These are phyloP conservation scores for Helarctos malayanus DNA, from an alignment of 2,797 vertebrate genomes.

Conservation along the genomic window DNA sequence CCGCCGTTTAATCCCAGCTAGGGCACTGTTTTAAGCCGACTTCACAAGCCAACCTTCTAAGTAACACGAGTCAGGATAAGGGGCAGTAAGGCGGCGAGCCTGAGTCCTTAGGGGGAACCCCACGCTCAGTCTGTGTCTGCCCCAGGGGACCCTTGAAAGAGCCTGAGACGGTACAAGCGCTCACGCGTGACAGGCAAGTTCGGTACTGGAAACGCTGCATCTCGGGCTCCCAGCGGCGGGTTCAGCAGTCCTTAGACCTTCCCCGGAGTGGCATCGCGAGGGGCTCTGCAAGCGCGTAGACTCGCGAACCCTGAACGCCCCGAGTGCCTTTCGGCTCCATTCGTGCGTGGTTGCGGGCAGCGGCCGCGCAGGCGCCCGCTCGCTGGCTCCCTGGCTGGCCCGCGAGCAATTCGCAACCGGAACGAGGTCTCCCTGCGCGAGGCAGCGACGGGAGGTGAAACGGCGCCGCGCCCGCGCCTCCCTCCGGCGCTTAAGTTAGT, in stretches of 20 bases:
- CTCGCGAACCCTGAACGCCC: neutral
- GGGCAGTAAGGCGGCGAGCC: neutral
- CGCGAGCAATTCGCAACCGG: neutral
- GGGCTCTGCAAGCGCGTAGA: neutral
- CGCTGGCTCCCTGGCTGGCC: neutral
- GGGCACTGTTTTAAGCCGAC: neutral
- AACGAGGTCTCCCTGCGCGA: neutral
- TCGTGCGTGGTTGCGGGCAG: neutral
- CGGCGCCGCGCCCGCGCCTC: neutral
- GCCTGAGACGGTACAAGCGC: neutral
- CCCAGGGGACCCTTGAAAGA: constrained; percentile 14
- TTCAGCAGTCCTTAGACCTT: neutral
- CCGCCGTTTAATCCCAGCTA: neutral
- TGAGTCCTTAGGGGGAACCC: neutral
- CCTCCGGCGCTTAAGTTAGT: neutral
- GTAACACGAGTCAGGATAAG: neutral
- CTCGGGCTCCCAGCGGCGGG: neutral
- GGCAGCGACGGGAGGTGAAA: neutral
- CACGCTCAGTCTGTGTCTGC: neutral
- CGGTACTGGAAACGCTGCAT: neutral
- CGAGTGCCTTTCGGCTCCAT: neutral
- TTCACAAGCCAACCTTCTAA: neutral
- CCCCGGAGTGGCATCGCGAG: accelerated
- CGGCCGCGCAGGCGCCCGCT: neutral
- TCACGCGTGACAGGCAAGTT: constrained; percentile 15